Evolutionary conservation across 2,888 invertebrate genomes (phyloP), one percentile per base, ranked within the genome.

Genomic region (Ophioninae sp.): DNA sequence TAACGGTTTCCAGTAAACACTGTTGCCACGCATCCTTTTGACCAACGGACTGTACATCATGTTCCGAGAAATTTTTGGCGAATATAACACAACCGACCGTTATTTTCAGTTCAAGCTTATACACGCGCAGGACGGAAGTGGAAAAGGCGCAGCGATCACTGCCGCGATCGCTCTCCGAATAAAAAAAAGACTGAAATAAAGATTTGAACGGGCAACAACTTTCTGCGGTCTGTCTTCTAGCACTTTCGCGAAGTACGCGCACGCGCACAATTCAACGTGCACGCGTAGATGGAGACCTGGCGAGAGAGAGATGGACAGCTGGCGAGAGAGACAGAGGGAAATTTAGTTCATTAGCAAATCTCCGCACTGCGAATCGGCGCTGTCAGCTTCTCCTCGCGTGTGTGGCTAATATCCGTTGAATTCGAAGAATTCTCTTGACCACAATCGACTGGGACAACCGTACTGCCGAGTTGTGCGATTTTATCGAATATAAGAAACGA

Each of bases 71-170:
- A 23, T 7, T 6, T 7, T 69, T 41, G 2, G 17, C 30, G 20
- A 10, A 30, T 30, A 30, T 30, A 30, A 17, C 17, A 50, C 6
- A 13, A 50, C 13, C 30, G 13, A 23, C 20, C 20, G 39, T 39
- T 39, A 65, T 44, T 20, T 61, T 73, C 93, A 96, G 96, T 96
- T 96, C 89, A 94, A 95, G 23, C 91, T 97, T 73, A 93, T 96
- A 86, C 93, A 95, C 77, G 96, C 96, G 0, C 96, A 97, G 90
- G 97, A 97, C 93, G 97, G 97, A 68, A 96, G 96, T 91, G 97
- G 97, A 39, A 96, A 97, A 90, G 97, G 97, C 8, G 96, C 96
- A 1, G 97, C 96, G 2, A 93, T 97, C 61, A 95, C 96, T 0
- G 96, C 97, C 41, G 96, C 96, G 83, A 96, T 97, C 87, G 96